phyloP scores from a whole-genome alignment of 1,140 invertebrate genomes.

The Ganaspis sp. region DNA sequence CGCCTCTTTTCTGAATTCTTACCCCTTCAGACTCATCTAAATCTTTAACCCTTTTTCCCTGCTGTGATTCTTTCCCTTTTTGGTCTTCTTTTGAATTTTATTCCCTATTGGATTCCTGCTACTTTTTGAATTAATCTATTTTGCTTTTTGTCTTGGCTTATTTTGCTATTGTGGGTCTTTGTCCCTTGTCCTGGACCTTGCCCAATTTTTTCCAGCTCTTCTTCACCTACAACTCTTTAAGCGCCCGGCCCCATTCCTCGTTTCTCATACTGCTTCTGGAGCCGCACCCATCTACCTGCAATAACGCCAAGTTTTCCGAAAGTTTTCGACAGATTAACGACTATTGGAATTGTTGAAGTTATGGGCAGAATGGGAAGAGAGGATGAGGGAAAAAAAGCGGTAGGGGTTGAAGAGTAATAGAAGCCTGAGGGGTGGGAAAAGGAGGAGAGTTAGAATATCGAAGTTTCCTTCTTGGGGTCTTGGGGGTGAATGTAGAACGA shows the following conservation, averaged over 20 bases:
- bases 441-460: constrained; percentile 37
- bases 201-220: constrained; percentile 26
- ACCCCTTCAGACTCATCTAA: constrained; percentile 54
- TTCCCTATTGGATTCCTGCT: constrained; percentile 33
- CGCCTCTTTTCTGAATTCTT: not conserved
- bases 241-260: constrained; percentile 26
- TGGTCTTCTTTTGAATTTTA: constrained; percentile 31
- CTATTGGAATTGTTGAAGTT: constrained; percentile 69
- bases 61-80: constrained; percentile 2
- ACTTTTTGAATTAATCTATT: too few relatives aligned
- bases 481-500: constrained; percentile 19
- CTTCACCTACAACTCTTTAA: constrained; percentile 27
- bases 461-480: constrained; percentile 40
- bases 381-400: constrained; percentile 58
- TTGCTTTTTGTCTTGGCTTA: too few relatives aligned
- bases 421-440: constrained; percentile 16
- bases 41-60: too few relatives aligned
- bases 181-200: constrained; percentile 38
- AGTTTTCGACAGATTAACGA: constrained; percentile 72
- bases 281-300: constrained; percentile 62
- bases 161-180: too few relatives aligned
- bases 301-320: constrained; percentile 69
- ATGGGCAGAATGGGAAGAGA: constrained; percentile 39
- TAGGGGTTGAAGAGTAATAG: constrained; percentile 35
- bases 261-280: constrained; percentile 36